Evolutionary conservation across 2,888 invertebrate species (phyloP).

Genomic region (Meghimatium bilineatum): DNA sequence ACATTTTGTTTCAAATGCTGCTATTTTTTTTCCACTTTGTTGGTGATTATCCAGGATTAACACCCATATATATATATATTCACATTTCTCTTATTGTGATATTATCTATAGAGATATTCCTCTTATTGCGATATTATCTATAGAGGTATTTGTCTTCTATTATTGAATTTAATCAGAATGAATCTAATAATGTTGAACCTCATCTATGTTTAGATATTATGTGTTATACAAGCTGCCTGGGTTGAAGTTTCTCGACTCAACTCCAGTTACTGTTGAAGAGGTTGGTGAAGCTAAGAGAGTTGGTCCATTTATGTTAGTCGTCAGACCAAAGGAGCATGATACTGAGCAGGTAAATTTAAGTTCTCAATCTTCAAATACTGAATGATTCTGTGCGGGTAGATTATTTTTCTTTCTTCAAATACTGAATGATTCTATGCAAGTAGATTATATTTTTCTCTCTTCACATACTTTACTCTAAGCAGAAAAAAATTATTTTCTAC

Average conservation of each 20-base stretch:
- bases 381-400: neutral
- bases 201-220: constrained; percentile 81
- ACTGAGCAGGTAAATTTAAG: neutral
- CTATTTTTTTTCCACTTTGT: too few species aligned
- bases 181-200: neutral
- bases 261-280: constrained; percentile 83
- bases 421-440: neutral
- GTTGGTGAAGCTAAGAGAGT: constrained; percentile 83
- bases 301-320: constrained; percentile 85
- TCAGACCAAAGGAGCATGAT: constrained; percentile 80
- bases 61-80: too few species aligned
- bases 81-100: too few species aligned
- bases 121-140: too few species aligned
- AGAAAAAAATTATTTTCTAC: too few species aligned
- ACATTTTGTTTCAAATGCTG: too few species aligned
- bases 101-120: too few species aligned
- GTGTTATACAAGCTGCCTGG: constrained; percentile 85
- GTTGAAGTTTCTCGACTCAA: constrained; percentile 88
- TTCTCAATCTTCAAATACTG: neutral
- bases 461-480: neutral
- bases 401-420: neutral
- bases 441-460: neutral
- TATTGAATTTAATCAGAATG: too few species aligned
- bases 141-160: too few species aligned
- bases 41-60: too few species aligned